Evolutionary conservation across 2,797 vertebrate species (phyloP).

Genomic region (Sardinella longiceps): DNA sequence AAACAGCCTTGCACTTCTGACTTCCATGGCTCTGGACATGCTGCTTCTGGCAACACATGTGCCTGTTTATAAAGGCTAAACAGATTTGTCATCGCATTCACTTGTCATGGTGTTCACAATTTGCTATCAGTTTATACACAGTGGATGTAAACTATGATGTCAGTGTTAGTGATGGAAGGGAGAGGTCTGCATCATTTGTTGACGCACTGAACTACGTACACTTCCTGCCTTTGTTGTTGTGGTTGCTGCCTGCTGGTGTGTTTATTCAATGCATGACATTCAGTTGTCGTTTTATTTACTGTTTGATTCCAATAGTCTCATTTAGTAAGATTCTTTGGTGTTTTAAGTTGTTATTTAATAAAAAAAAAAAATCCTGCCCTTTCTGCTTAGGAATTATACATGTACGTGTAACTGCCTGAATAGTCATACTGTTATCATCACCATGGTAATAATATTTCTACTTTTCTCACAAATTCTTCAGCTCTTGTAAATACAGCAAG

Average conservation of each 20-base stretch:
- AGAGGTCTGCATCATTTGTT: background rate
- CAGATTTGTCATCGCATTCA: background rate
- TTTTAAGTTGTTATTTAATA: background rate
- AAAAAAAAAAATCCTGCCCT: background rate
- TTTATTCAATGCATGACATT: background rate
- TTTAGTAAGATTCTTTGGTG: background rate
- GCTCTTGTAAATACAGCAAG: background rate
- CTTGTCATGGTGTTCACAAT: background rate
- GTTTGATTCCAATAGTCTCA: background rate
- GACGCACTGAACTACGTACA: background rate
- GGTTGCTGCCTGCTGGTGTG: background rate
- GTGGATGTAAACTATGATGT: background rate
- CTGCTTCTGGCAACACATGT: background rate
- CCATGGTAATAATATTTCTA: no score
- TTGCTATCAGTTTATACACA: slow-evolving; percentile 6
- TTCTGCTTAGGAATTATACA: background rate
- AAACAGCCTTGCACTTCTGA: background rate
- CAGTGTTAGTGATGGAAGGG: slow-evolving; percentile 9
- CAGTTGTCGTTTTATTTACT: background rate
- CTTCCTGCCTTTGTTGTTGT: no score
- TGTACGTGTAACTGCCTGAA: background rate
- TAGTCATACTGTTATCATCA: background rate
- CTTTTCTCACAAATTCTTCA: background rate
- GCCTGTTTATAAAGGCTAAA: background rate
- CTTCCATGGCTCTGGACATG: background rate